phyloP scores from a whole-genome alignment of 1,140 invertebrate genomes.

The Monochamus saltuarius region DNA sequence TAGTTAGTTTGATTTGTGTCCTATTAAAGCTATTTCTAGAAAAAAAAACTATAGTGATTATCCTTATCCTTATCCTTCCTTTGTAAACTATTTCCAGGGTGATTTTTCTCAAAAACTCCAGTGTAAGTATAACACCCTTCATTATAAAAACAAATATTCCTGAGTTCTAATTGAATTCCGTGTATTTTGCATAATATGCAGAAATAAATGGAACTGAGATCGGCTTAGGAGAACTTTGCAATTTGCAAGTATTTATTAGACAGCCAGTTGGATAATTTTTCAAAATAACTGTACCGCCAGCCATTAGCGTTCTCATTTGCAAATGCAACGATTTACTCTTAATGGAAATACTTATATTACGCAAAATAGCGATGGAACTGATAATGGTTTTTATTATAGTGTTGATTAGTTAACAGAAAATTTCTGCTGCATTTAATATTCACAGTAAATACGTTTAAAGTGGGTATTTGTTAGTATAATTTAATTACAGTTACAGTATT shows the following conservation, averaged over 20 bases:
- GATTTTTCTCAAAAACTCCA: too few relatives aligned
- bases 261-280: constrained; percentile 17
- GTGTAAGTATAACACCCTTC: too few relatives aligned
- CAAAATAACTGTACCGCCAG: constrained; percentile 20
- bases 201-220: not conserved
- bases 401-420: not conserved
- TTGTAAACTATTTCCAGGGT: too few relatives aligned
- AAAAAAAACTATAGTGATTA: too few relatives aligned
- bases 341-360: constrained; percentile 16
- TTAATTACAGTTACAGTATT: not conserved
- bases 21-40: too few relatives aligned
- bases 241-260: constrained; percentile 17
- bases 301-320: constrained; percentile 14
- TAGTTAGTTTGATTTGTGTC: too few relatives aligned
- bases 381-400: constrained; percentile 11
- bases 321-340: constrained; percentile 21
- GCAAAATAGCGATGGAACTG: constrained; percentile 13
- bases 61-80: too few relatives aligned
- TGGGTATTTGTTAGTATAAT: not conserved
- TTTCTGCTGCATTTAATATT: not conserved
- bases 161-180: not conserved
- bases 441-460: not conserved
- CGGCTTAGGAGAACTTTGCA: constrained; percentile 1
- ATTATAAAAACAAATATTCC: too few relatives aligned
- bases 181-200: not conserved